Conservation (phyloP, 2,797 vertebrate genomes). For the Clarias pachynema region DNA sequence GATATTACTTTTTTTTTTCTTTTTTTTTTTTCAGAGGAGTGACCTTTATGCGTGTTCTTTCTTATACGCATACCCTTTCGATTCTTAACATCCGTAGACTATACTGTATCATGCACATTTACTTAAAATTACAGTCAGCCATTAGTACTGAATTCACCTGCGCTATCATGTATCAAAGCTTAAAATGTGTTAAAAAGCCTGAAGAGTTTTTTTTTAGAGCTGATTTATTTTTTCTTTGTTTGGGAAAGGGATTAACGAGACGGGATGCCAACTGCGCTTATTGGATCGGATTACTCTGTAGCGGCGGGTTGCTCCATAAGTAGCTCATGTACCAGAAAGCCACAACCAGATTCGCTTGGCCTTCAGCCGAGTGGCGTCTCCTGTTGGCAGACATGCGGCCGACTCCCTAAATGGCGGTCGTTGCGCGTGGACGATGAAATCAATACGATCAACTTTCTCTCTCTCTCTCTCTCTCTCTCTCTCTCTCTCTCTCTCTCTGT, state of each 20-base stretch:
- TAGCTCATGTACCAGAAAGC: conserved; percentile 57
- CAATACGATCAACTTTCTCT: conserved; percentile 49
- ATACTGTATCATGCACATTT: no score
- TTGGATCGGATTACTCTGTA: conserved; percentile 64
- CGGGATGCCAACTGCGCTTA: conserved; percentile 57
- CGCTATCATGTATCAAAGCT: not conserved
- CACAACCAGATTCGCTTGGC: conserved; percentile 44
- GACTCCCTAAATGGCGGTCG: conserved; percentile 52
- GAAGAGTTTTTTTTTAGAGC: conserved; percentile 40
- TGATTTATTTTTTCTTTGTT: conserved; percentile 18
- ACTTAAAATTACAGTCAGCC: not conserved
- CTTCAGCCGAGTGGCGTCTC: conserved; percentile 28
- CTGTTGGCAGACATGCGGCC: conserved; percentile 41
- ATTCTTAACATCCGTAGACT: not conserved
- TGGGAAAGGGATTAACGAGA: conserved; percentile 58
- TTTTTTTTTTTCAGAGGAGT: not conserved
- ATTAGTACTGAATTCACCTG: not conserved
- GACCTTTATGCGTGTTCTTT: not conserved
- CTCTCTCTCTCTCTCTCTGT: conserved; percentile 47
- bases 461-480: conserved; percentile 42
- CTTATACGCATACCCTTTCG: not conserved
- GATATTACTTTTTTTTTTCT: not conserved
- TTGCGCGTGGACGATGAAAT: conserved; percentile 38
- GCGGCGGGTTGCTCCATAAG: conserved; percentile 57
- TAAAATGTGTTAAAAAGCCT: conserved; percentile 25